Evolutionary conservation across 2,797 vertebrate genomes (phyloP), one percentile per base, ranked within the genome.

Genomic region (Neopelma chrysocephalum): DNA sequence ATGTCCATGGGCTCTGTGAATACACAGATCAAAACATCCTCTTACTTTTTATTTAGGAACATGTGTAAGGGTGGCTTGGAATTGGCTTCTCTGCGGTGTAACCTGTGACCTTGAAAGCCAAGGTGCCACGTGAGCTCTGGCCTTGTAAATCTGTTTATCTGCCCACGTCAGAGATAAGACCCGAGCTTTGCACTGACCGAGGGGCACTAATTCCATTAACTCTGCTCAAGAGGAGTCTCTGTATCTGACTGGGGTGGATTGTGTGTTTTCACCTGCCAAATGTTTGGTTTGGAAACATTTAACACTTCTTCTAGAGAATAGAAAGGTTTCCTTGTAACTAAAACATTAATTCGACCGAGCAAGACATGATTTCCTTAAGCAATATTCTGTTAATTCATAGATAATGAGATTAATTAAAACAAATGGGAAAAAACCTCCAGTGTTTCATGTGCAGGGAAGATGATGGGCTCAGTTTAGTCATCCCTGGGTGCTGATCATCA

Each of bases 191-290:
- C 86, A 68, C 81, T 85, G 86, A 95, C 51, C 47, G 87, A 94
- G 86, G 84, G 90, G 94, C 93, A 93, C 89, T 95, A 94, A 97
- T 97, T 93, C 89, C 65, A 80, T 96, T 97, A 93, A 92, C 93
- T 72, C 56, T 75, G 86, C 70, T 94, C 57, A 94, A 70, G 94
- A 96, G 69, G 32, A 94, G 58, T 34, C 66, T 53, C 42, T 58
- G 40, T 81, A 89, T 92, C 60, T 36, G 79, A 93, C 76, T 31
- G 69, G 76, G 70, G 72, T 20, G 65, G 69, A 16, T 72, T 77
- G 7, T 29, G 21, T 66, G 34, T 81, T 79, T 82, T 69, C 70
- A 61, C 72, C 68, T 60, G 54, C 36, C 79, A 84, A 94, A 95
- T 72, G 71, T 64, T 95, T 96, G 78, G 61, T 71, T 95, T 91